These are phyloP conservation scores for Lochmaea crataegi DNA, from an alignment of 2,888 invertebrate species.

Conservation along the genomic window DNA sequence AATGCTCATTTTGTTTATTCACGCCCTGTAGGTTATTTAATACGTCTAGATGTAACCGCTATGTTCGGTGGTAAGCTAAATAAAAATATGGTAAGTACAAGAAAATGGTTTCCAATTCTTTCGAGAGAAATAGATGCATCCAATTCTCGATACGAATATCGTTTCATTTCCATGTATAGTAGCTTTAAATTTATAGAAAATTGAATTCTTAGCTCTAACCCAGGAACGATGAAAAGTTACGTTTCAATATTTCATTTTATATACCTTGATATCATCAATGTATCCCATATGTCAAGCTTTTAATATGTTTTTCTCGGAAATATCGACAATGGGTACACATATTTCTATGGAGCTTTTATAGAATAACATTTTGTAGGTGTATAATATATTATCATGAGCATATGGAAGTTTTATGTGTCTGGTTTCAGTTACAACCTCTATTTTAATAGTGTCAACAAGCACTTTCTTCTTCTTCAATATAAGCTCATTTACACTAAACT, in stretches of 20 bases:
- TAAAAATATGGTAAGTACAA: slow-evolving; percentile 11
- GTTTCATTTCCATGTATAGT: slow-evolving; percentile 21
- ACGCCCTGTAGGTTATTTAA: too few relatives aligned
- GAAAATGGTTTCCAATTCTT: slow-evolving; percentile 22
- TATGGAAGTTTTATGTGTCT: too few relatives aligned
- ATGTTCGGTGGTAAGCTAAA: background rate
- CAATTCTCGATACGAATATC: slow-evolving; percentile 20
- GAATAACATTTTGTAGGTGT: too few relatives aligned
- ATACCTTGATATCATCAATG: background rate
- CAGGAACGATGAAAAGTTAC: background rate
- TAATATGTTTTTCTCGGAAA: background rate
- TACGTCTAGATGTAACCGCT: background rate
- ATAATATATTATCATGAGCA: too few relatives aligned
- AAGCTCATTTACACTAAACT: too few relatives aligned
- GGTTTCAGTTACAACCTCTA: too few relatives aligned
- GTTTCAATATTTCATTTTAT: background rate
- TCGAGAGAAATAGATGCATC: slow-evolving; percentile 14
- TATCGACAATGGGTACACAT: background rate
- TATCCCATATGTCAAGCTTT: background rate
- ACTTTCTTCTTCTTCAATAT: too few relatives aligned
- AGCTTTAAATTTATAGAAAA: slow-evolving; percentile 22
- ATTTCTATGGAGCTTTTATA: too few relatives aligned
- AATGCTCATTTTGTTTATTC: too few relatives aligned
- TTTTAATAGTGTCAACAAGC: too few relatives aligned
- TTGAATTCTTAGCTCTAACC: slow-evolving; percentile 15